Evolutionary conservation across 2,113 vertebrate species (phyloP), one percentile per base, ranked within the genome.

Genomic region (Microtus richardsoni): DNA sequence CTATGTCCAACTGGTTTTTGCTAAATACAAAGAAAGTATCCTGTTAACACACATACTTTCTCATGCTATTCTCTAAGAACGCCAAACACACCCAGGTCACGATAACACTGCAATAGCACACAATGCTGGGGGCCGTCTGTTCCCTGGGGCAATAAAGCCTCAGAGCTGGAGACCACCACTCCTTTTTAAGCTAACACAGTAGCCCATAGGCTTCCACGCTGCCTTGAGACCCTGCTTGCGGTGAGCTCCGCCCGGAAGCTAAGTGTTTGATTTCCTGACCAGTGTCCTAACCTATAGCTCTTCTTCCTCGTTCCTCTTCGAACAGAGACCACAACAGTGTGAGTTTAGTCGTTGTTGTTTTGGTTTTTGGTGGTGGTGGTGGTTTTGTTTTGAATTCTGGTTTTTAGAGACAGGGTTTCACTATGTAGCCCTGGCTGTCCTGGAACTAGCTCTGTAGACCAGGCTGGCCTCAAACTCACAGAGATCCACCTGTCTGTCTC

Each of bases 41-140:
- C 33, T 2, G 14, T 47, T 86, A 71, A 71, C 30, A 78, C 70
- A 33, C 2, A 17, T 44, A 68, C 28, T 66, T 68, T 58, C 66
- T 47, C 49, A 60, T 58, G 44, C 36, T 9, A 41, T 47, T 91
- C 44, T 96, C 87, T 96, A 93, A 77, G 77, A 70, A 44, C 19
- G 6, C 64, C 64, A 66, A 52, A 7, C 17, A 19, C 2, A 24
- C 24, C 39, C 11, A 44, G n/a, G 22, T 21, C 33, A 19, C 9
- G 7, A 71, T 70, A 8, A 26, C 60, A 54, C 28, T 3, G 11
- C 6, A 73, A 41, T 49, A 74, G n/a, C 2, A 7, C n/a, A n/a
- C 5, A 24, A 36, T 24, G 14, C 7, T 7, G n/a, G 60, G 36
- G 36, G 64, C 90, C 84, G 19, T 49, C 70, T 33, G 14, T 14